phyloP scores from a whole-genome alignment of 1,140 invertebrate genomes.

The Stratiolaelaps scimitus region DNA sequence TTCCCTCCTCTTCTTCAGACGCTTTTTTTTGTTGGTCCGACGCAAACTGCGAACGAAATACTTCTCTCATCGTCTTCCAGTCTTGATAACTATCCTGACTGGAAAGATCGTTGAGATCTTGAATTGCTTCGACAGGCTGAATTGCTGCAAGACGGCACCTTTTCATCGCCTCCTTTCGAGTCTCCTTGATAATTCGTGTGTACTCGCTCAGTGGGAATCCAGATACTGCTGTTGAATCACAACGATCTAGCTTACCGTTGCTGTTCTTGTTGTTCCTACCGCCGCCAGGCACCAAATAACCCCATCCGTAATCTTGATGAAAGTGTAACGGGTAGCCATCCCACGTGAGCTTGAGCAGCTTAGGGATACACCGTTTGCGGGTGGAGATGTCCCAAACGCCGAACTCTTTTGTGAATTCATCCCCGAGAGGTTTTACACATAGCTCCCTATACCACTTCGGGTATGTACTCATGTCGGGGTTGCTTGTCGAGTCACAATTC shows the following conservation, averaged over 20 bases:
- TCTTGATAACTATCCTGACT: neutral
- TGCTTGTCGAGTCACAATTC: neutral
- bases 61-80: constrained; percentile 9
- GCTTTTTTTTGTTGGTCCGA: neutral
- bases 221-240: neutral
- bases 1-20: neutral
- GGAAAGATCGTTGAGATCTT: no score
- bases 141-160: neutral
- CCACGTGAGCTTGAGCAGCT: constrained; percentile 79
- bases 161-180: neutral
- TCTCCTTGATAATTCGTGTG: constrained; percentile 28
- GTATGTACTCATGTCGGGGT: neutral
- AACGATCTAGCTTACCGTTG: no score
- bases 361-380: constrained; percentile 68
- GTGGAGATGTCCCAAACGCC: neutral
- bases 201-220: constrained; percentile 32
- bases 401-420: neutral
- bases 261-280: constrained; percentile 39
- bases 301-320: constrained; percentile 72
- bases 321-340: constrained; percentile 80
- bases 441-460: constrained; percentile 24
- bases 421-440: neutral
- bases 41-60: neutral
- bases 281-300: constrained; percentile 60
- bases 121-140: neutral